Evolutionary conservation across 2,888 invertebrate species (phyloP).

Genomic region (Cistogaster globosa): DNA sequence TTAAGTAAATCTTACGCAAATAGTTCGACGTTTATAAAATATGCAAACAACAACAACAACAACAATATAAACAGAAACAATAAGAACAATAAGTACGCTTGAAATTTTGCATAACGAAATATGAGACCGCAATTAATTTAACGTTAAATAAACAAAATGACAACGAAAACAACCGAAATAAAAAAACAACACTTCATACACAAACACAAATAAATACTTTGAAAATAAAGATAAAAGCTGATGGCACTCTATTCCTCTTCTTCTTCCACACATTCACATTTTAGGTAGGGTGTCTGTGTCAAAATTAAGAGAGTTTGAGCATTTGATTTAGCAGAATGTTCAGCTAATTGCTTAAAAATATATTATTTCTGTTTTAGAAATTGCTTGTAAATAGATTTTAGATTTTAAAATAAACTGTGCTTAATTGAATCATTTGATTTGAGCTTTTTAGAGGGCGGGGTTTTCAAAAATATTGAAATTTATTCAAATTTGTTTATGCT

Average conservation of each 20-base stretch:
- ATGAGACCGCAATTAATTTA: slow-evolving; percentile 77
- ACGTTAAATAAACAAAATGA: slow-evolving; percentile 76
- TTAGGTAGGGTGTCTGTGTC: slow-evolving; percentile 26
- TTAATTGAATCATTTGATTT: slow-evolving; percentile 70
- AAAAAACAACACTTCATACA: slow-evolving; percentile 9
- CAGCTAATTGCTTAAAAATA: slow-evolving; percentile 67
- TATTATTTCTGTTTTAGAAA: slow-evolving; percentile 55
- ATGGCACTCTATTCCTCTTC: slow-evolving; percentile 3
- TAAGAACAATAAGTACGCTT: slow-evolving; percentile 52
- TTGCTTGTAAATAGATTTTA: slow-evolving; percentile 68
- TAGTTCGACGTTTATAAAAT: slow-evolving; percentile 64
- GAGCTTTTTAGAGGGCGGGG: slow-evolving; percentile 13
- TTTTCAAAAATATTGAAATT: slow-evolving; percentile 32
- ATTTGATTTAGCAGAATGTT: slow-evolving; percentile 48
- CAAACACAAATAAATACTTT: slow-evolving; percentile 27
- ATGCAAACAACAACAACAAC: slow-evolving; percentile 56
- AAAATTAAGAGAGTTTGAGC: neutral
- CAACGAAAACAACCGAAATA: slow-evolving; percentile 57
- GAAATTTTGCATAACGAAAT: slow-evolving; percentile 74
- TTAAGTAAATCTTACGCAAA: slow-evolving; percentile 75
- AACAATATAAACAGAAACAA: slow-evolving; percentile 23
- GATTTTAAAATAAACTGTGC: slow-evolving; percentile 70
- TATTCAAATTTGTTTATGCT: slow-evolving; percentile 63
- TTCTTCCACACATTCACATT: neutral
- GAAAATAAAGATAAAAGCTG: slow-evolving; percentile 18